Base-by-base conservation (phyloP, 23 tunicate genomes). In the Diplosoma virens region DNA sequence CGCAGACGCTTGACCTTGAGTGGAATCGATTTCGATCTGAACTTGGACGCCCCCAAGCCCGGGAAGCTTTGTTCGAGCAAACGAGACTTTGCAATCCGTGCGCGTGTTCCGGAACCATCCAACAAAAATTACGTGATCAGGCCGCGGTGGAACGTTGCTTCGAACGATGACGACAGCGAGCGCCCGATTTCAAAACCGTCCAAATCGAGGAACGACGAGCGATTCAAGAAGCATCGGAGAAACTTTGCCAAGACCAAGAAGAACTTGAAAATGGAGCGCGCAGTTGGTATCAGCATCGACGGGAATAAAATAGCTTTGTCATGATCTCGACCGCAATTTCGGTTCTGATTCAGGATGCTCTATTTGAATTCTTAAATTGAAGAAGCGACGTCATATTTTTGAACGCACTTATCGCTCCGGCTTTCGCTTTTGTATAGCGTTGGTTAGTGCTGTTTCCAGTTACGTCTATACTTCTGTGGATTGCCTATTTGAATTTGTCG, bases 121-220 rank as follows among this genome's bases (percentile, higher is more conserved):
- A 87, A 93, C 31, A 87, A 88, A 50, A 95, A 94, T 84, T 94
- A 94, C 37, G 95, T 94, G 47, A 82, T 94, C 47, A 71, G 99
- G 18, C 99, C 99, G 16, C 88, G 84, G 72, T 92, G 97, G 97
- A 92, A 92, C 30, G 87, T 92, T 0, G 87, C 69, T 0, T 22
- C 35, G n/a, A 78, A 56, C n/a, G 87, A 85, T 24, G 96, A 89
- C 37, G 89, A 78, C 0, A 35, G 66, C n/a, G 25, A n/a, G 20
- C 33, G 66, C 0, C n/a, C n/a, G n/a, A 25, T 56, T 5, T 21
- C 24, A 1, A 92, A 92, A 37, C 34, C 81, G 9, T 53, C 73
- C 23, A 86, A 89, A 63, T 72, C 84, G 67, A 68, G 61, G 25
- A 90, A 84, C 45, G 92, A 92, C 76, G 87, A 82, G 27, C 78